Conservation (phyloP, 2,797 vertebrate species). For the Lepidocolaptes lacrymiger region DNA sequence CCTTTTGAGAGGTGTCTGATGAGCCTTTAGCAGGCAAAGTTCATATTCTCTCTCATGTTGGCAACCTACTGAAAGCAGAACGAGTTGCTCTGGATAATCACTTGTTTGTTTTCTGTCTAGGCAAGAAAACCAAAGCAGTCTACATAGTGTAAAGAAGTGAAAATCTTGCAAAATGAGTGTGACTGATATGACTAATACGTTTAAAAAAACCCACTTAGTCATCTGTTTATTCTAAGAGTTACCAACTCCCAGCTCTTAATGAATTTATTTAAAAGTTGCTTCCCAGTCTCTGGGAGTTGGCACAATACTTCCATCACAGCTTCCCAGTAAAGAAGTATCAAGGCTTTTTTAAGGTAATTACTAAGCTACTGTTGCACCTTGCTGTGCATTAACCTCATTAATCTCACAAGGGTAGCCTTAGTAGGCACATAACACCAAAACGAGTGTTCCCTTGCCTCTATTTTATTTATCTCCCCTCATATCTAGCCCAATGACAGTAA, state of each 20-base stretch:
- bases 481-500: neutral
- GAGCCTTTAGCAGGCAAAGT: neutral
- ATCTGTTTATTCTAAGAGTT: neutral
- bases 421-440: neutral
- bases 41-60: neutral
- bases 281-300: neutral
- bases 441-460: neutral
- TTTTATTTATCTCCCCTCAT: neutral
- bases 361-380: neutral
- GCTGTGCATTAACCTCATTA: neutral
- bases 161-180: neutral
- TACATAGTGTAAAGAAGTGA: neutral
- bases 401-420: neutral
- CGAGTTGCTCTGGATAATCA: neutral
- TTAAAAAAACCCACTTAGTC: neutral
- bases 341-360: neutral
- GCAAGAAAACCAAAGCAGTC: neutral
- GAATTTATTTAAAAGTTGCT: neutral
- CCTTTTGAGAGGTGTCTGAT: neutral
- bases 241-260: neutral
- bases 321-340: neutral
- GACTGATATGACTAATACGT: neutral
- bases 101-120: neutral
- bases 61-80: neutral
- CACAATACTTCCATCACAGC: neutral